Conservation (phyloP, 1,140 invertebrate genomes). For the Drosophila persimilis region DNA sequence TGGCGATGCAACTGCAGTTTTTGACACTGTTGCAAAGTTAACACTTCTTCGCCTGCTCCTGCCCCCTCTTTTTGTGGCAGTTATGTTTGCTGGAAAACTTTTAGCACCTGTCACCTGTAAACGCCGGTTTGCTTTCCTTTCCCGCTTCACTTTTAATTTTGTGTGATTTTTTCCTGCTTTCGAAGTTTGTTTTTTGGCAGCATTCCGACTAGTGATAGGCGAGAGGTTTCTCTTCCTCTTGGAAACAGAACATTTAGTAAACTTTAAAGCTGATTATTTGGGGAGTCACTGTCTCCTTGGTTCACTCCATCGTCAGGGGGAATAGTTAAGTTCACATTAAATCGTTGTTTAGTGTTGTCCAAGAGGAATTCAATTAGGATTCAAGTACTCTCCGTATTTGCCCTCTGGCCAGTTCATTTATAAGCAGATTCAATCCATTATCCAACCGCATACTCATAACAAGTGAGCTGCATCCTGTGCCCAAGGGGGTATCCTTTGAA, state of each 20-base stretch:
- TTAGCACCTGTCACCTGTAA: constrained; percentile 34
- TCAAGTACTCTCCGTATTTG: background rate
- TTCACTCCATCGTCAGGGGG: too few relatives aligned
- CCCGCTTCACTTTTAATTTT: background rate
- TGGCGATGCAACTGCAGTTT: constrained; percentile 36
- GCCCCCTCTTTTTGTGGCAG: background rate
- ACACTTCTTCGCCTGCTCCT: constrained; percentile 2
- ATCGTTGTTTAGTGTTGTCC: background rate
- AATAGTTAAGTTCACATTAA: background rate
- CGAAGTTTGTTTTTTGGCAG: constrained; percentile 1
- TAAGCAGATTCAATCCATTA: constrained; percentile 28
- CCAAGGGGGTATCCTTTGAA: background rate
- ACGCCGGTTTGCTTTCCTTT: constrained; percentile 1
- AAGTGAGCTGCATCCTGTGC: constrained; percentile 12
- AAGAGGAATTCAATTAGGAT: constrained; percentile 12
- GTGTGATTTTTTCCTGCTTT: constrained; percentile 1
- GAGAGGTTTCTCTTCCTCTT: too few relatives aligned
- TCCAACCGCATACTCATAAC: constrained; percentile 35
- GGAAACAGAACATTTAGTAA: too few relatives aligned
- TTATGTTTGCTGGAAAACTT: constrained; percentile 30
- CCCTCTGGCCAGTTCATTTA: background rate
- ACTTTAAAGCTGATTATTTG: too few relatives aligned
- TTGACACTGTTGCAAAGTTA: constrained; percentile 47
- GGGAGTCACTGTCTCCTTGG: too few relatives aligned
- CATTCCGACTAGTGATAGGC: background rate